Evolutionary conservation across 2,797 vertebrate species (phyloP).

Genomic region (Vireo griseus): DNA sequence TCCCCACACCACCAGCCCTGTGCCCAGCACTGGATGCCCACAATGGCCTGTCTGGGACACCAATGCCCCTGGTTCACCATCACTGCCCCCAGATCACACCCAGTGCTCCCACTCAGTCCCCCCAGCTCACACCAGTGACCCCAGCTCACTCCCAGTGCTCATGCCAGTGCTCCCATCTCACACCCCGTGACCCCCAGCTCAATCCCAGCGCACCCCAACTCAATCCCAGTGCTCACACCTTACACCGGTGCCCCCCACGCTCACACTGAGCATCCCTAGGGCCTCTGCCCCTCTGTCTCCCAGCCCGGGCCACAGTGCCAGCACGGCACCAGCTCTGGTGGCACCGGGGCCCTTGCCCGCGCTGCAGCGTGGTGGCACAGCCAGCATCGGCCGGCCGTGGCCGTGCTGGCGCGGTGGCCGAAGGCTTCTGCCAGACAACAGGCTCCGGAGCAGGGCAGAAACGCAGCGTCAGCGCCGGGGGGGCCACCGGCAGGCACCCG

Average conservation of each 20-base stretch:
- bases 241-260: background rate
- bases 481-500: background rate
- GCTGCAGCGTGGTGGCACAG: background rate
- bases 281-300: background rate
- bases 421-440: background rate
- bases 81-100: background rate
- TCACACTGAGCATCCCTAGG: background rate
- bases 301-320: background rate
- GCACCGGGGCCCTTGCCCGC: accelerated
- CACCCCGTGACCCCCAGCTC: background rate
- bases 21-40: background rate
- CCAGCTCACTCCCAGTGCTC: background rate
- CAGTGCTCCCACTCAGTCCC: background rate
- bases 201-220: background rate
- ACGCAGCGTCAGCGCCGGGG: background rate
- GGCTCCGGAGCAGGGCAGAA: background rate
- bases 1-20: background rate
- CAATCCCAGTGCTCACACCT: background rate
- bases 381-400: background rate
- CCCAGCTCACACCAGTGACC: background rate
- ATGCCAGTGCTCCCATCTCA: background rate
- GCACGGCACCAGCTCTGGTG: accelerated
- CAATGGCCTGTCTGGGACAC: accelerated
- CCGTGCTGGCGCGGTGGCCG: background rate
- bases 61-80: background rate